These are phyloP conservation scores for Streptopelia turtur DNA, from an alignment of 2,797 vertebrate species.

Conservation along the genomic window DNA sequence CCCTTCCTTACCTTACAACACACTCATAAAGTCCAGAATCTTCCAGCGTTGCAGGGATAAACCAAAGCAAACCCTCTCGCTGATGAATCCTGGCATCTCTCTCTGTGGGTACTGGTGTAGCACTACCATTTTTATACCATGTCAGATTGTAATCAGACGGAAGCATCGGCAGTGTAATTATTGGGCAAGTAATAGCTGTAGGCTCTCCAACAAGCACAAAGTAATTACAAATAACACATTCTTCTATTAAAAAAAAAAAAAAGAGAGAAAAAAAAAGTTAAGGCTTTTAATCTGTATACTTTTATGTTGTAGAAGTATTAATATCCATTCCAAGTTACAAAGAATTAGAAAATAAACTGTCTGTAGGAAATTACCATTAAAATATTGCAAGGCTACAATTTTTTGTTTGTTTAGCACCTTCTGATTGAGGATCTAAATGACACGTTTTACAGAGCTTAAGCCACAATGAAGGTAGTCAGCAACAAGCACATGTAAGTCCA, in stretches of 20 bases:
- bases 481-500: not conserved
- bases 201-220: constrained; percentile 67
- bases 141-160: constrained; percentile 32
- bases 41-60: constrained; percentile 71
- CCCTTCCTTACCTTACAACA: constrained; percentile 69
- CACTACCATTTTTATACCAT: constrained; percentile 74
- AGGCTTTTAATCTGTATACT: not conserved
- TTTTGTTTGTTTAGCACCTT: not conserved
- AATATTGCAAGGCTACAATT: not conserved
- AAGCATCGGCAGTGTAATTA: not conserved
- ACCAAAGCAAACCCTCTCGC: constrained; percentile 71
- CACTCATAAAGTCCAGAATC: constrained; percentile 78
- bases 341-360: not conserved
- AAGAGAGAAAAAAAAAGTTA: not conserved
- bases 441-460: not conserved
- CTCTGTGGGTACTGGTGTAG: constrained; percentile 46
- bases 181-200: constrained; percentile 43
- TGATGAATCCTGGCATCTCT: constrained; percentile 71
- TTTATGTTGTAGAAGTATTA: not conserved
- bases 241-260: not conserved
- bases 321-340: not conserved
- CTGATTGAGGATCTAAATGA: not conserved
- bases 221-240: constrained; percentile 11
- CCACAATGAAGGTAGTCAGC: not conserved
- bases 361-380: not conserved